phyloP scores from a whole-genome alignment of 2,888 invertebrate genomes.

The Brenthis ino region DNA sequence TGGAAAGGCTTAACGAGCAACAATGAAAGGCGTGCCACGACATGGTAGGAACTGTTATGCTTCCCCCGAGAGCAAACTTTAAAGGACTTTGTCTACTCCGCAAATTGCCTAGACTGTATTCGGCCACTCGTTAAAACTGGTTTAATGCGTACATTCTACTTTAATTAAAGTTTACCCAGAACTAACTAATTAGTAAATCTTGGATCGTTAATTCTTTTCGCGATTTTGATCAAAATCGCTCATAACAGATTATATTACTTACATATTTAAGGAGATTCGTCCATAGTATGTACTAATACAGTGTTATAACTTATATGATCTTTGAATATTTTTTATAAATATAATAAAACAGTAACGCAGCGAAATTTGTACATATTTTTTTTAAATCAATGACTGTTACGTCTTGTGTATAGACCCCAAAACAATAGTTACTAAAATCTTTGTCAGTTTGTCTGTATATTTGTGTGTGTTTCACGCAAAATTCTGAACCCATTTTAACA shows the following conservation, averaged over 20 bases:
- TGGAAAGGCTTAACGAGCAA: slow-evolving; percentile 35
- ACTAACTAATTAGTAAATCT: slow-evolving; percentile 22
- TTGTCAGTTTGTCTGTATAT: too few species aligned
- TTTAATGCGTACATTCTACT: slow-evolving; percentile 45
- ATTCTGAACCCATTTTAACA: too few species aligned
- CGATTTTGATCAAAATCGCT: background rate
- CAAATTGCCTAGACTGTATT: slow-evolving; percentile 64
- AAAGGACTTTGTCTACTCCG: slow-evolving; percentile 62
- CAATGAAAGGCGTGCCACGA: slow-evolving; percentile 36
- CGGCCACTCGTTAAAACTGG: slow-evolving; percentile 52
- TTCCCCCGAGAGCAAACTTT: slow-evolving; percentile 65
- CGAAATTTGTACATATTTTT: too few species aligned
- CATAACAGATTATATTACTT: background rate
- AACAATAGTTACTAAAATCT: too few species aligned
- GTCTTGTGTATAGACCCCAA: too few species aligned
- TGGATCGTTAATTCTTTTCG: background rate
- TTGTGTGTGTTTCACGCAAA: too few species aligned
- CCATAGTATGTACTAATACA: too few species aligned
- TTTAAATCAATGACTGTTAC: too few species aligned
- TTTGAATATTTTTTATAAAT: too few species aligned
- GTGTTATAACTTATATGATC: too few species aligned
- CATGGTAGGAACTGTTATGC: slow-evolving; percentile 50
- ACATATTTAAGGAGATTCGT: background rate
- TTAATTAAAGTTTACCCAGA: slow-evolving; percentile 48
- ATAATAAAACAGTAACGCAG: too few species aligned